Evolutionary conservation across 1,140 invertebrate genomes (phyloP).

Genomic region (Drosophila jambulina): DNA sequence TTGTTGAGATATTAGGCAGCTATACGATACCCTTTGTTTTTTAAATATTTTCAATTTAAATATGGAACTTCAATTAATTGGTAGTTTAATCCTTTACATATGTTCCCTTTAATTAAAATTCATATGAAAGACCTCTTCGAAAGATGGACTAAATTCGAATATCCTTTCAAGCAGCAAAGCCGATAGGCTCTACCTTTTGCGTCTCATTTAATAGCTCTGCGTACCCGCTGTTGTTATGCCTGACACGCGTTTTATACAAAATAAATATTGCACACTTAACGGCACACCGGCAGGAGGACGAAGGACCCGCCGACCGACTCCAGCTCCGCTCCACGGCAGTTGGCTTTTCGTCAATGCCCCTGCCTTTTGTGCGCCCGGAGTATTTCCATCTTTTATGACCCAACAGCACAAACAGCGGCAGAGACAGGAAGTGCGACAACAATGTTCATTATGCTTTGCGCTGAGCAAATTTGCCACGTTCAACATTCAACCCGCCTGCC

Average conservation of each 20-base stretch:
- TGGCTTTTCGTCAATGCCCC: constrained; percentile 73
- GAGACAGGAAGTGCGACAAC: constrained; percentile 50
- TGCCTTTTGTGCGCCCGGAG: constrained; percentile 67
- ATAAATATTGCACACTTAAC: constrained; percentile 84
- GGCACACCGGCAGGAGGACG: constrained; percentile 51
- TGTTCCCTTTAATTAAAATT: background rate
- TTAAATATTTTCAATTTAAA: background rate
- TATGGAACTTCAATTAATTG: background rate
- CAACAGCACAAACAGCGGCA: constrained; percentile 35
- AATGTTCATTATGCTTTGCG: constrained; percentile 74
- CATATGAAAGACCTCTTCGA: background rate
- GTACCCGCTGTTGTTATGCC: constrained; percentile 58
- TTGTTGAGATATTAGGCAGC: background rate
- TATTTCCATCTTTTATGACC: constrained; percentile 79
- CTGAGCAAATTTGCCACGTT: constrained; percentile 63
- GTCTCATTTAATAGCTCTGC: constrained; percentile 69
- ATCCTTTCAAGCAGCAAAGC: constrained; percentile 21
- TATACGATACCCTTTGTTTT: constrained; percentile 8
- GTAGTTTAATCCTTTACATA: background rate
- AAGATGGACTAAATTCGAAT: background rate
- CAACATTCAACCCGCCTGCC: constrained; percentile 34
- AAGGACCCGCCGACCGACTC: constrained; percentile 6
- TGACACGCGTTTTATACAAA: constrained; percentile 80
- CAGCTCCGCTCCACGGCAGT: constrained; percentile 26
- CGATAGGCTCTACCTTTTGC: constrained; percentile 45